Conservation (phyloP, 2,797 vertebrate genomes). For the Chiloscyllium punctatum region DNA sequence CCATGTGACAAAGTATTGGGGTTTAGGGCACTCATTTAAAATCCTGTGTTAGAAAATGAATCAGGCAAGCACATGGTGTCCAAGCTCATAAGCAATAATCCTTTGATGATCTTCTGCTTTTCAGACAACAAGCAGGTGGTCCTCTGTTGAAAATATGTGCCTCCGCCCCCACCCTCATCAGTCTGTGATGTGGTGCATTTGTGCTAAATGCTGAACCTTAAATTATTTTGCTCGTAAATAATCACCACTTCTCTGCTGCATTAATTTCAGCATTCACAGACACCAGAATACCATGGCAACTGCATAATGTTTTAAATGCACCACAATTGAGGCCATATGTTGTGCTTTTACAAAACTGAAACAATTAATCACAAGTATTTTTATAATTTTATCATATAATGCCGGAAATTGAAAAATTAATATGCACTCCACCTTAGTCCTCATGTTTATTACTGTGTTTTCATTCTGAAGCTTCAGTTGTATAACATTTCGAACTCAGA, state of each 20-base stretch:
- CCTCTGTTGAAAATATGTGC: neutral
- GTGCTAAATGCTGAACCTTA: neutral
- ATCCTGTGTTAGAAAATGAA: neutral
- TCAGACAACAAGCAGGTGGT: neutral
- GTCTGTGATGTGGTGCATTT: neutral
- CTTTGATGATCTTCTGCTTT: neutral
- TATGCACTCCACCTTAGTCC: conserved; percentile 41
- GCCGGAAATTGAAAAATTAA: conserved; percentile 40
- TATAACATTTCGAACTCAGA: conserved; percentile 49
- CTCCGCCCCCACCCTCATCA: neutral
- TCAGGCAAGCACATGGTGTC: neutral
- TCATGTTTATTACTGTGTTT: conserved; percentile 41
- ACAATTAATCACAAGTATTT: neutral
- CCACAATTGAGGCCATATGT: neutral
- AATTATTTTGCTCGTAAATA: conserved; percentile 1
- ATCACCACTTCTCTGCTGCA: neutral
- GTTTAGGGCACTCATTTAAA: neutral
- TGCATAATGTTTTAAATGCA: neutral
- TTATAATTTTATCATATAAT: neutral
- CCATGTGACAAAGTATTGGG: no score
- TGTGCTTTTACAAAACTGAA: neutral
- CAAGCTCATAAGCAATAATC: neutral
- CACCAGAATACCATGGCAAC: neutral
- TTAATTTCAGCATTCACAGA: conserved; percentile 5
- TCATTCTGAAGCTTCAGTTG: conserved; percentile 45